These are phyloP conservation scores for Cyprinodon tularosa DNA, from an alignment of 2,113 vertebrate species.

Conservation along the genomic window DNA sequence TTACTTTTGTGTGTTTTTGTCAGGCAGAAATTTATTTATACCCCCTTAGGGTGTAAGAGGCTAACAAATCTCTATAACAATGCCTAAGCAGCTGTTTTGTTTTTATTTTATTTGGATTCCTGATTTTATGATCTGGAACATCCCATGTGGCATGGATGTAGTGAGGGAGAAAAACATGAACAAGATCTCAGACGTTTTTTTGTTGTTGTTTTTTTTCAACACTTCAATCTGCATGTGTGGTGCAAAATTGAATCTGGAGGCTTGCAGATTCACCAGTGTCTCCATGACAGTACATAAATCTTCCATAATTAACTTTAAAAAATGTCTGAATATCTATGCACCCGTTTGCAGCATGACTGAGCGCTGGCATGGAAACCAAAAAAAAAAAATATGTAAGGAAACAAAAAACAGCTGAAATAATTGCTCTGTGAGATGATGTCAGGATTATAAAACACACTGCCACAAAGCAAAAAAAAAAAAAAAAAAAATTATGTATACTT, in stretches of 20 bases:
- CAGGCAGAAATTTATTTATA: too few relatives aligned
- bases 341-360: conserved; percentile 32
- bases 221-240: conserved; percentile 38
- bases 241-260: conserved; percentile 52
- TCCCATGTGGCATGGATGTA: conserved; percentile 39
- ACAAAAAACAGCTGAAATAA: conserved; percentile 34
- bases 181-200: conserved; percentile 39
- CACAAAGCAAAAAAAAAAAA: conserved; percentile 9
- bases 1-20: too few relatives aligned
- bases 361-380: conserved; percentile 17
- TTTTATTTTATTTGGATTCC: conserved; percentile 4
- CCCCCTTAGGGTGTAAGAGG: too few relatives aligned
- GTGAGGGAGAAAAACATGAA: conserved; percentile 23
- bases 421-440: conserved; percentile 42
- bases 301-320: conserved; percentile 56
- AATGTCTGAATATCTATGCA: conserved; percentile 22
- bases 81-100: neutral
- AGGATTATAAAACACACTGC: conserved; percentile 8
- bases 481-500: conserved; percentile 5
- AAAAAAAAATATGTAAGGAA: conserved; percentile 44
- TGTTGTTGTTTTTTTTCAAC: conserved; percentile 12
- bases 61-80: conserved; percentile 8
- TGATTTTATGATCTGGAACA: conserved; percentile 11
- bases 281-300: conserved; percentile 54
- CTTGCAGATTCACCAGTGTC: conserved; percentile 47